phyloP scores from a whole-genome alignment of 2,113 vertebrate genomes.

The Mellivora capensis region DNA sequence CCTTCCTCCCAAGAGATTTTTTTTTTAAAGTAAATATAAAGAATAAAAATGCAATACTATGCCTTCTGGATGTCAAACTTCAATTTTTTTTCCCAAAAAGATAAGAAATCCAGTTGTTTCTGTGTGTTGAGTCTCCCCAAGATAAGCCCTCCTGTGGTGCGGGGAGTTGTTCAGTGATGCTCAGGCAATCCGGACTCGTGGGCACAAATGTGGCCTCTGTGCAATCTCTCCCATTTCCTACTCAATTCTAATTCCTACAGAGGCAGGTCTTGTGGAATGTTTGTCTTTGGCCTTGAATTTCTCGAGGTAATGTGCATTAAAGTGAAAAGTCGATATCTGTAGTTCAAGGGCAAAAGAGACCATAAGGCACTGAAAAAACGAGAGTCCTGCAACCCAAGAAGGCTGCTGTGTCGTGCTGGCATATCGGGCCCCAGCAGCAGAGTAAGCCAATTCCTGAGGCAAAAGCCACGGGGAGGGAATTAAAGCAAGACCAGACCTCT shows the following conservation, averaged over 20 bases:
- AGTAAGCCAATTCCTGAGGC: conserved; percentile 42
- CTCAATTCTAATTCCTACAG: neutral
- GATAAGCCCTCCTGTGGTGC: neutral
- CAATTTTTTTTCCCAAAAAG: neutral
- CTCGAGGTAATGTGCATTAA: neutral
- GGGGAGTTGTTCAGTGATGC: neutral
- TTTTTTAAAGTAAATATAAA: conserved; percentile 12
- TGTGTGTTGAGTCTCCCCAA: neutral
- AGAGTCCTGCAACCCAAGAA: conserved; percentile 54
- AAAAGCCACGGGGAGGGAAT: conserved; percentile 65
- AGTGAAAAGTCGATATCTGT: conserved; percentile 48
- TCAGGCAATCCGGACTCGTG: neutral
- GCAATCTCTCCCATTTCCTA: neutral
- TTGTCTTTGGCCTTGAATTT: conserved; percentile 38
- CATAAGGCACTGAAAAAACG: conserved; percentile 37
- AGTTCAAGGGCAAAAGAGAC: conserved; percentile 65
- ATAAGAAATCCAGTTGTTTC: neutral
- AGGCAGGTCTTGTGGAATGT: neutral
- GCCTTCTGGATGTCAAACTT: neutral
- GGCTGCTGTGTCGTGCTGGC: neutral
- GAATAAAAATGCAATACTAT: neutral
- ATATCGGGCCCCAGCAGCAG: conserved; percentile 47
- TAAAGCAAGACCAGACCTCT: conserved; percentile 52
- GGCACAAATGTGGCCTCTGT: neutral
- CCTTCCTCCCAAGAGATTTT: neutral